Conservation (phyloP, 2,113 vertebrate genomes). For the Brienomyrus longianalis region DNA sequence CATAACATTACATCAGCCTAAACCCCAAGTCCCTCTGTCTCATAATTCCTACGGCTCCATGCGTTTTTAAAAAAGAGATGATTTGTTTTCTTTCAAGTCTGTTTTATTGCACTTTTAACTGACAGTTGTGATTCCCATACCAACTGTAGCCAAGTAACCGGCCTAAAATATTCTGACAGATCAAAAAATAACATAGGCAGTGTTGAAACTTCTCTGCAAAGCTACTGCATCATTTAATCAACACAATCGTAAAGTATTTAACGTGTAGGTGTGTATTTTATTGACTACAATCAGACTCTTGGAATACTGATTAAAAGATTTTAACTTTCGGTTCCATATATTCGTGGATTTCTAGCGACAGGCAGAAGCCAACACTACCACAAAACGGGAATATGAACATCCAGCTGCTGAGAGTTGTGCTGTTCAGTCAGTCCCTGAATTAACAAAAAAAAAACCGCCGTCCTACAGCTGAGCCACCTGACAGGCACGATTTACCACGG, state of each 20-base stretch:
- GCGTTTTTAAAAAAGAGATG: not conserved
- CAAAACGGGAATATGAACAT: no score
- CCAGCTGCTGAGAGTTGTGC: no score
- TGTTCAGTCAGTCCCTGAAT: not conserved
- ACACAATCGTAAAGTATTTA: not conserved
- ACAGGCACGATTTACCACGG: not conserved
- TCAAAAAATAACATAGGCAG: not conserved
- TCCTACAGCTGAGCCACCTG: not conserved
- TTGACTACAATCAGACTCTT: not conserved
- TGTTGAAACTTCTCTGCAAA: not conserved
- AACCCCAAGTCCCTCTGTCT: not conserved
- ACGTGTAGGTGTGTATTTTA: not conserved
- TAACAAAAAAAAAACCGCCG: not conserved
- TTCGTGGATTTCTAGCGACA: not conserved
- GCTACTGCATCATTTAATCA: not conserved
- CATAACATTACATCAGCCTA: not conserved
- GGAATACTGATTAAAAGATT: not conserved
- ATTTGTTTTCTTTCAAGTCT: not conserved
- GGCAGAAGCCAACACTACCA: no score
- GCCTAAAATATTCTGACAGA: not conserved
- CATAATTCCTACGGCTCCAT: not conserved
- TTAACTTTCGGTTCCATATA: not conserved
- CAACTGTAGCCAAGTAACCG: not conserved
- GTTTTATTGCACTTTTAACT: not conserved
- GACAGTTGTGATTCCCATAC: not conserved